A percentile compares a stretch with the other conserved stretches of the same genome.
Conservation (phyloP, 2,113 vertebrate species). For the Oncorhynchus nerka region DNA sequence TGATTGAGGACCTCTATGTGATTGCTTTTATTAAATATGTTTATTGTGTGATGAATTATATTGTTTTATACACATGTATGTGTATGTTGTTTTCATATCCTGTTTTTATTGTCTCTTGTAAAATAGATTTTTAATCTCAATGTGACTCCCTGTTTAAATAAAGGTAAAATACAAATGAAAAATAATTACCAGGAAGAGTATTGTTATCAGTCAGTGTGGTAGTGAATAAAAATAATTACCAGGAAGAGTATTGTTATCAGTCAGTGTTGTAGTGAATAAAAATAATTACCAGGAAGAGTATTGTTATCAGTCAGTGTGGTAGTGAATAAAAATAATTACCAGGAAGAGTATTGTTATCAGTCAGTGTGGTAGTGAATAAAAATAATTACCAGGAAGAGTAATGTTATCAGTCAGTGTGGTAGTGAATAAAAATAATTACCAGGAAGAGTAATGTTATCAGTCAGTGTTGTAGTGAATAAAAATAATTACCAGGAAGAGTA, state of each 20-base stretch:
- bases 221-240: neutral
- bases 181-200: neutral
- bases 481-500: neutral
- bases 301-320: neutral
- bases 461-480: neutral
- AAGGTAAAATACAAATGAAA: no score
- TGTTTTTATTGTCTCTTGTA: no score
- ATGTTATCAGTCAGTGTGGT: neutral
- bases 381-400: neutral
- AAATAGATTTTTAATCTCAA: no score
- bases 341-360: neutral
- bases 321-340: neutral
- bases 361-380: neutral
- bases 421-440: neutral
- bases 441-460: neutral
- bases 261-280: neutral
- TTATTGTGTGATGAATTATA: no score
- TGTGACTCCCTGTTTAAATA: no score
- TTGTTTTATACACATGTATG: no score
- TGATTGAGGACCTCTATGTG: no score
- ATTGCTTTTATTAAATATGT: no score
- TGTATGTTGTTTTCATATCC: no score
- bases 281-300: neutral
- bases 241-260: neutral
- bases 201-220: neutral